These are phyloP conservation scores for Seira sanloemensis DNA, from an alignment of 2,888 invertebrate genomes.

Conservation along the genomic window DNA sequence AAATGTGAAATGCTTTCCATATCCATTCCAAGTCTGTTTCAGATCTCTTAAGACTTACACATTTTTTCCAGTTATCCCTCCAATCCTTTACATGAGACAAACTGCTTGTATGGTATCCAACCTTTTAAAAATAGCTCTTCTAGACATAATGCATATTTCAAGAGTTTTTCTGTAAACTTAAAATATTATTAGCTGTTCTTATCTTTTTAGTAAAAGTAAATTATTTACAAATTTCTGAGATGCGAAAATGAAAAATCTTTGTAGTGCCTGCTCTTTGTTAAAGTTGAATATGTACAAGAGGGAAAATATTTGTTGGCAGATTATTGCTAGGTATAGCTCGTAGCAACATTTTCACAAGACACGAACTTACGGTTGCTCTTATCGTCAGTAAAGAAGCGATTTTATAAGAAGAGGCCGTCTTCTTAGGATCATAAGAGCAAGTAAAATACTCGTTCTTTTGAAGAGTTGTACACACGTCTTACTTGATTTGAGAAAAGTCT, in stretches of 20 bases:
- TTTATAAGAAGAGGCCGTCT: neutral
- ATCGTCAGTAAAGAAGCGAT: neutral
- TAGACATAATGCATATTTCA: neutral
- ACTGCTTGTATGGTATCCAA: neutral
- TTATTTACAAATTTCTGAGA: conserved; percentile 44
- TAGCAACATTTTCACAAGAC: too few species aligned
- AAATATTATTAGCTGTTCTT: neutral
- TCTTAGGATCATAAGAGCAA: neutral
- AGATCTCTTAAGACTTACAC: neutral
- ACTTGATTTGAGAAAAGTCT: neutral
- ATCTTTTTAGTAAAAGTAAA: conserved; percentile 23
- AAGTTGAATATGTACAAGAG: neutral
- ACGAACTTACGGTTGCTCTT: neutral
- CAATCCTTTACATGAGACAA: neutral
- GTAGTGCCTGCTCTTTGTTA: conserved; percentile 33
- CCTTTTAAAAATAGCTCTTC: neutral
- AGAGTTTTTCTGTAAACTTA: neutral
- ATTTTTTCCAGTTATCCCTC: neutral
- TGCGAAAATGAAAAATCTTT: too few species aligned
- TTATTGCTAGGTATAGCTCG: too few species aligned
- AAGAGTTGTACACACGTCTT: neutral
- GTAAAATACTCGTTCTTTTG: neutral
- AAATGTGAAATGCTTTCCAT: neutral
- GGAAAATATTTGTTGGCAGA: neutral
- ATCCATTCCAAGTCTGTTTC: neutral